phyloP scores from a whole-genome alignment of 2,797 vertebrate genomes.

The Manis javanica region DNA sequence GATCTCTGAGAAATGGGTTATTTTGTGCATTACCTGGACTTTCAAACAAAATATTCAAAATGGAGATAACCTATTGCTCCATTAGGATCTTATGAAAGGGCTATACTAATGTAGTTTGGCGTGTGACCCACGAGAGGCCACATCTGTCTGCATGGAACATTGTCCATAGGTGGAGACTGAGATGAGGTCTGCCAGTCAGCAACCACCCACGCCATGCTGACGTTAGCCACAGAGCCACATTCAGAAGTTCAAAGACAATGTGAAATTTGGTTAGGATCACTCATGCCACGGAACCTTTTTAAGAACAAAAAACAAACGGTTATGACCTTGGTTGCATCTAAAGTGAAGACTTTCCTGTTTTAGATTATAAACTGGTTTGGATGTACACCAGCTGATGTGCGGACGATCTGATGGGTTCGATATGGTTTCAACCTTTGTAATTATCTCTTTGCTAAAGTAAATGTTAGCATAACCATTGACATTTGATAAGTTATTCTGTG shows the following conservation, averaged over 20 bases:
- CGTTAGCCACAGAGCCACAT: not conserved
- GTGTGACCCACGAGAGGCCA: not conserved
- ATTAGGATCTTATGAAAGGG: not conserved
- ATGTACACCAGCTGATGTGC: conserved; percentile 63
- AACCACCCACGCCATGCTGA: not conserved
- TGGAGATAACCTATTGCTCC: not conserved
- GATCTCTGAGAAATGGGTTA: not conserved
- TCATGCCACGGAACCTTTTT: conserved; percentile 19
- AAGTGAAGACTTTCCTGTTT: conserved; percentile 66
- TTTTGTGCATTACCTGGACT: not conserved
- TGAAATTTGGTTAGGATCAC: conserved; percentile 12
- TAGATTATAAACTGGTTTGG: conserved; percentile 70
- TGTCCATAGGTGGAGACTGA: not conserved
- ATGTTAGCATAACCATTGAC: conserved; percentile 69
- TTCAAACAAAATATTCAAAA: not conserved
- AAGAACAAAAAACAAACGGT: conserved; percentile 41
- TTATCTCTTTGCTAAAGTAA: conserved; percentile 70
- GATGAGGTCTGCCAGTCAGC: too few relatives aligned
- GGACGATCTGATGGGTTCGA: conserved; percentile 56
- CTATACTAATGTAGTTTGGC: not conserved
- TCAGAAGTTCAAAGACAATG: not conserved
- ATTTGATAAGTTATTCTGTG: conserved; percentile 64
- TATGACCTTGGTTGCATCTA: conserved; percentile 53
- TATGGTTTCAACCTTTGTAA: conserved; percentile 58
- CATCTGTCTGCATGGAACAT: not conserved